phyloP scores from a whole-genome alignment of 1,140 invertebrate species.

The Limonius californicus region DNA sequence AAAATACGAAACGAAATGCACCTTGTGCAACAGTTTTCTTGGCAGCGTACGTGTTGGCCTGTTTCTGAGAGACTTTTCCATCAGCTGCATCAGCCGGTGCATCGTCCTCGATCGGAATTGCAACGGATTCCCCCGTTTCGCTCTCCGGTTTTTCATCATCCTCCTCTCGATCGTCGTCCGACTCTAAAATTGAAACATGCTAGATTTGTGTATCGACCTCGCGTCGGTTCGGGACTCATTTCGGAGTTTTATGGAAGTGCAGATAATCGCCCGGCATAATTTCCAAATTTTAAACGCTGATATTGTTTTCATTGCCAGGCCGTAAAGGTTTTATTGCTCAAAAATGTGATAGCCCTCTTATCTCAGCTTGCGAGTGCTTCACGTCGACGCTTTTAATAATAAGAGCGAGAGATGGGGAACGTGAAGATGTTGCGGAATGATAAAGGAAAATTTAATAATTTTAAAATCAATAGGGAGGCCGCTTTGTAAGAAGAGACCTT shows the following conservation, averaged over 20 bases:
- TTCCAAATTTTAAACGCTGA: not conserved
- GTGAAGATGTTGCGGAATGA: not conserved
- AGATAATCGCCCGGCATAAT: no score
- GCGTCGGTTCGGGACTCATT: no score
- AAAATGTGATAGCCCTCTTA: no score
- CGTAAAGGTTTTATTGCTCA: no score
- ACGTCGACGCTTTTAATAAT: not conserved
- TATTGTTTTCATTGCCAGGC: not conserved
- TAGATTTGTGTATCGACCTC: no score
- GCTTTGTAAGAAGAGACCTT: not conserved
- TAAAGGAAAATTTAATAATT: not conserved
- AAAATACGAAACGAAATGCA: not conserved
- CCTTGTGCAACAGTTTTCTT: conserved; percentile 56
- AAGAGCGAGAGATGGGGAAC: not conserved
- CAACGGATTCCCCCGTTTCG: not conserved
- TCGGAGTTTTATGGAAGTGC: no score
- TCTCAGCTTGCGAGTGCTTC: no score
- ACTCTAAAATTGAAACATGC: not conserved
- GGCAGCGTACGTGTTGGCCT: conserved; percentile 47
- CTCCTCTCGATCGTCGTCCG: not conserved
- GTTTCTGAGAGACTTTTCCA: conserved; percentile 20
- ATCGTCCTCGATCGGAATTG: conserved; percentile 15
- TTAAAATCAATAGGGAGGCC: not conserved
- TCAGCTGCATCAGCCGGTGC: conserved; percentile 20
- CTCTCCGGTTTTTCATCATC: not conserved